Conservation (phyloP, 2,797 vertebrate genomes). For the Poeciliopsis gracilis region DNA sequence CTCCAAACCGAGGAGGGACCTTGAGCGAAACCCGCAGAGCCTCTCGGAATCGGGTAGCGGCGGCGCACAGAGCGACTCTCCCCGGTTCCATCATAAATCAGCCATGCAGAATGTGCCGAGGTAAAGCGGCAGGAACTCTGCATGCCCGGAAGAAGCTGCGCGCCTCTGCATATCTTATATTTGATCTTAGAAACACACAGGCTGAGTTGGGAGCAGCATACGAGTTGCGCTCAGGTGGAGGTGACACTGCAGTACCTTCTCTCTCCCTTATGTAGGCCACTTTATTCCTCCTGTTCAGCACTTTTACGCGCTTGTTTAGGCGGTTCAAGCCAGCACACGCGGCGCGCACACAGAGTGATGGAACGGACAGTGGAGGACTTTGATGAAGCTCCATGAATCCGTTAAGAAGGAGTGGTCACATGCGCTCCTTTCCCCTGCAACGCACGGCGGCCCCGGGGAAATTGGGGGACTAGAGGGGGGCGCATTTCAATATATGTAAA, state of each 20-base stretch:
- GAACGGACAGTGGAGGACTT: conserved; percentile 23
- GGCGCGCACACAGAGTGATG: not conserved
- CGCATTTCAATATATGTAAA: conserved; percentile 89
- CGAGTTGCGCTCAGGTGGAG: conserved; percentile 24
- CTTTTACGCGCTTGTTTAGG: conserved; percentile 30
- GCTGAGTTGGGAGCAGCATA: not conserved
- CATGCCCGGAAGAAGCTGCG: not conserved
- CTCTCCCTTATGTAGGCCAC: conserved; percentile 40
- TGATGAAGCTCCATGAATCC: conserved; percentile 11
- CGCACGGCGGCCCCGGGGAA: conserved; percentile 83
- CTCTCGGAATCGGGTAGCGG: conserved; percentile 71
- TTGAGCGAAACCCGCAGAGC: conserved; percentile 84
- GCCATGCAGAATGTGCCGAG: conserved; percentile 41
- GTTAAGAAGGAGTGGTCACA: conserved; percentile 39
- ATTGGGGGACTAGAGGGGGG: conserved; percentile 84
- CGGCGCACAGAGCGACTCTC: conserved; percentile 79
- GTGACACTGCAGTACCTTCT: not conserved
- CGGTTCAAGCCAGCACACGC: not conserved
- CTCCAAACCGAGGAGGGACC: conserved; percentile 81
- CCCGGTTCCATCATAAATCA: conserved; percentile 87
- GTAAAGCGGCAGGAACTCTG: conserved; percentile 37
- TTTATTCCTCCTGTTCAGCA: conserved; percentile 51
- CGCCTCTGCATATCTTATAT: conserved; percentile 1
- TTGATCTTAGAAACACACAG: not conserved
- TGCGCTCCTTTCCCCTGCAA: conserved; percentile 70